phyloP scores from a whole-genome alignment of 2,888 invertebrate genomes.

The Ethmia dodecea region DNA sequence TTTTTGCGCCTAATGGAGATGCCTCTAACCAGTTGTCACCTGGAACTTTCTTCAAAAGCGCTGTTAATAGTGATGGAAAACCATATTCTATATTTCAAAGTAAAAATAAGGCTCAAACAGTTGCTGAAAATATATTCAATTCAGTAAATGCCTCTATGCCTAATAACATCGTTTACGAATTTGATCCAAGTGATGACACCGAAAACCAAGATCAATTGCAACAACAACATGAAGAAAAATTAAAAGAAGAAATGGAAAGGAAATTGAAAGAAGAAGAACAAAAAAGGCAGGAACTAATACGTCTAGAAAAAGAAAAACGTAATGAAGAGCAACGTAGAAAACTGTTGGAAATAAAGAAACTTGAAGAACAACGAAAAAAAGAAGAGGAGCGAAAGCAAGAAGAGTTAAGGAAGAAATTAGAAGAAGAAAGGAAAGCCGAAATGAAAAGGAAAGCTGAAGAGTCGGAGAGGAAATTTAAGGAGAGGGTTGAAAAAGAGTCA shows the following conservation, averaged over 20 bases:
- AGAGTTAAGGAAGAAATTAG: constrained; percentile 44
- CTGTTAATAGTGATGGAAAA: constrained; percentile 37
- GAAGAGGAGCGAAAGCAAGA: constrained; percentile 47
- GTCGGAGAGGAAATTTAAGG: constrained; percentile 43
- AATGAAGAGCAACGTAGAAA: constrained; percentile 23
- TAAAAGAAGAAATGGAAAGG: constrained; percentile 30
- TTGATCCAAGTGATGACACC: constrained; percentile 39
- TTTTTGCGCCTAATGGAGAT: constrained; percentile 38
- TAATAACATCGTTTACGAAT: constrained; percentile 44
- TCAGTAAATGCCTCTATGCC: constrained; percentile 35
- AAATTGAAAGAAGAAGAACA: constrained; percentile 25
- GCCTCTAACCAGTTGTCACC: constrained; percentile 40
- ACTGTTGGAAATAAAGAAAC: constrained; percentile 27
- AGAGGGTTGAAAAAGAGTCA: constrained; percentile 56
- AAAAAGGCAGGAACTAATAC: constrained; percentile 16
- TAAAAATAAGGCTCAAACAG: constrained; percentile 54
- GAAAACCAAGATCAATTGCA: constrained; percentile 9
- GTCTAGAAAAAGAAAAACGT: constrained; percentile 23
- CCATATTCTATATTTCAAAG: constrained; percentile 51
- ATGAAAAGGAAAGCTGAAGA: constrained; percentile 49
- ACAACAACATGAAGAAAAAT: constrained; percentile 30
- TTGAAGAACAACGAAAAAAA: constrained; percentile 42
- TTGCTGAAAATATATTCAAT: constrained; percentile 53
- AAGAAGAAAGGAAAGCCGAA: constrained; percentile 51
- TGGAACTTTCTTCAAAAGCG: constrained; percentile 57